Conservation (phyloP, 2,113 vertebrate genomes). For the Mus musculus region GRCm39 chr4:129490501-129491000, state of each 20-base stretch:
- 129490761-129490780: neutral
- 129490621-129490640: conserved; percentile 3
- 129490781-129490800: neutral
- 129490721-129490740: conserved; percentile 95
- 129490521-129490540: neutral
- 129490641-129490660: neutral
- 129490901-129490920: neutral
- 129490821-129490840: neutral
- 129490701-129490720: conserved; percentile 96
- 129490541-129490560: neutral
- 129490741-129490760: conserved; percentile 80
- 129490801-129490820: neutral
- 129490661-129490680: conserved; percentile 97
- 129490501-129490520: neutral
- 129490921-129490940: neutral
- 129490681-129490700: conserved; percentile 98
- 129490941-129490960: neutral
- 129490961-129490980: neutral
- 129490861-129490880: no score
- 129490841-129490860: neutral
- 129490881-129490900: no score
- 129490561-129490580: neutral
- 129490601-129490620: neutral
- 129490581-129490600: neutral
- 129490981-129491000: neutral